Evolutionary conservation across 2,797 vertebrate species (phyloP).

Genomic region (Amazona ochrocephala): DNA sequence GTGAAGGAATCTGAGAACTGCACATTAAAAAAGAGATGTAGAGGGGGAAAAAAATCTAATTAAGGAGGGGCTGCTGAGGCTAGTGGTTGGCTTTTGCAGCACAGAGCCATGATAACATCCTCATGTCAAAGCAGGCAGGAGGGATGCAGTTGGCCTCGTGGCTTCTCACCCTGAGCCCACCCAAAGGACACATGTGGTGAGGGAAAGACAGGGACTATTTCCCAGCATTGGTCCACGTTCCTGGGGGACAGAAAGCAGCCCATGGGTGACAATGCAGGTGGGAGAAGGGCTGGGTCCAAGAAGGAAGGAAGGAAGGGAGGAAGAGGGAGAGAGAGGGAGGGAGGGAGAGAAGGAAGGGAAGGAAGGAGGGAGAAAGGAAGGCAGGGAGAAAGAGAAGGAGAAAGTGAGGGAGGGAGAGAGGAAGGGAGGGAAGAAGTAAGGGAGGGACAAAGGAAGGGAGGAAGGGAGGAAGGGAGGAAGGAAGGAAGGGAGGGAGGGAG

Average conservation of each 20-base stretch:
- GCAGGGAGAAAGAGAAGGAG: too few species aligned
- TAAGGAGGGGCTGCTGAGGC: neutral
- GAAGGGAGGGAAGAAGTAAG: too few species aligned
- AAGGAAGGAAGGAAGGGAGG: neutral
- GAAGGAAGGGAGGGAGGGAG: fast-evolving
- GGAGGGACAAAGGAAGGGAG: neutral
- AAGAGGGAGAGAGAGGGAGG: neutral
- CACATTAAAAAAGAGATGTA: neutral
- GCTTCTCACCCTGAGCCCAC: fast-evolving
- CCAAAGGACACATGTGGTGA: fast-evolving
- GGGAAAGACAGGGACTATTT: fast-evolving
- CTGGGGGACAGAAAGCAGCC: neutral
- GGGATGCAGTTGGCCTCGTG: fast-evolving
- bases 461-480: too few species aligned
- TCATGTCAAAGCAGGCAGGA: neutral
- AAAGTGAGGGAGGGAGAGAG: fast-evolving
- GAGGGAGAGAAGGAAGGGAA: too few species aligned
- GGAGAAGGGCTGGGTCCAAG: neutral
- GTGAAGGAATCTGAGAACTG: slow-evolving; percentile 67
- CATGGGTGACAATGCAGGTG: fast-evolving
- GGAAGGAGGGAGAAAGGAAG: too few species aligned
- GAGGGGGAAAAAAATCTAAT: slow-evolving; percentile 35
- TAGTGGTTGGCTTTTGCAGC: neutral
- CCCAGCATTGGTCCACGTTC: fast-evolving
- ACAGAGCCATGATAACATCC: fast-evolving